A percentile compares a stretch with the other conserved stretches of the same genome.
These are phyloP conservation scores for Callaeas wilsoni DNA, from an alignment of 2,113 vertebrate species.

Conservation along the genomic window DNA sequence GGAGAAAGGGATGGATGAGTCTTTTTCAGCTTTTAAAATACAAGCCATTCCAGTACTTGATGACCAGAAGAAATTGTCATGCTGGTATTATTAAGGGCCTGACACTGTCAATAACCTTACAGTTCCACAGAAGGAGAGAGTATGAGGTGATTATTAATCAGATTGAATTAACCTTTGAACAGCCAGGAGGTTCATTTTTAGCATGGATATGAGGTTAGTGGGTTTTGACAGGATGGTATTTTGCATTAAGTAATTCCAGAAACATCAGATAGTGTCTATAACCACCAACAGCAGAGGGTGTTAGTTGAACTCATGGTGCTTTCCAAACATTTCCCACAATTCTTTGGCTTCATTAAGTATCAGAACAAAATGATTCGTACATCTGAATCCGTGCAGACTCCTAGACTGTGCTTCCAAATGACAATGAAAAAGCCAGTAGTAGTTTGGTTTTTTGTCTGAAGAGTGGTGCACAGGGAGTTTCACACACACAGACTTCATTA, in stretches of 20 bases:
- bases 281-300: neutral
- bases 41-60: neutral
- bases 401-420: neutral
- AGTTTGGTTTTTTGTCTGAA: neutral
- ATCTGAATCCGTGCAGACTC: neutral
- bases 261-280: neutral
- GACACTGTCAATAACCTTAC: neutral
- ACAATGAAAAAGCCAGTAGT: neutral
- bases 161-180: neutral
- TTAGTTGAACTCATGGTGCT: neutral
- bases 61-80: neutral
- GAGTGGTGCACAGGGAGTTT: neutral
- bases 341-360: neutral
- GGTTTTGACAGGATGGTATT: neutral
- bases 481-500: neutral
- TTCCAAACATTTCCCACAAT: neutral
- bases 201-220: neutral
- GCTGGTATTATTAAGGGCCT: neutral
- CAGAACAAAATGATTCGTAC: neutral
- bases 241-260: neutral
- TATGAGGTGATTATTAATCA: neutral
- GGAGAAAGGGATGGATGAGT: neutral
- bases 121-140: neutral
- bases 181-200: neutral
- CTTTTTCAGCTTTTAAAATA: neutral